These are phyloP conservation scores for Crotalus viridis DNA, from an alignment of 2,113 vertebrate species.

Conservation along the genomic window DNA sequence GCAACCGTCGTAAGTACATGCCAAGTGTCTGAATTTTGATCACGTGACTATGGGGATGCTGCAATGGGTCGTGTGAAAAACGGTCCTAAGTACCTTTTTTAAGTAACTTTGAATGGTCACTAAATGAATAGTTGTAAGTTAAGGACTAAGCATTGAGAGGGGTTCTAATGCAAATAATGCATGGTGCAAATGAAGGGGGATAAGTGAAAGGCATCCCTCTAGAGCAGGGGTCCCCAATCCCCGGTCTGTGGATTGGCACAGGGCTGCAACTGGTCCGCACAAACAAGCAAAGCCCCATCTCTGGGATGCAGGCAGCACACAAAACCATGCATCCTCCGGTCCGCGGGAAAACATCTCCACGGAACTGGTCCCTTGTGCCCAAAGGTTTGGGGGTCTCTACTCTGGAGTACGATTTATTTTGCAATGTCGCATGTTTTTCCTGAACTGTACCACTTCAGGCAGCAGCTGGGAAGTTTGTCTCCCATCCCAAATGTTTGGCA, in stretches of 20 bases:
- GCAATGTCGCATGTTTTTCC: not conserved
- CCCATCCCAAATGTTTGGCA: too few relatives aligned
- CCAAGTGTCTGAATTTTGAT: not conserved
- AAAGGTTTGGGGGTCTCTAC: too few relatives aligned
- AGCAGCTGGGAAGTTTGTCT: not conserved
- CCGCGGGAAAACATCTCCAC: fast-evolving
- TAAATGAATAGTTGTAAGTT: not conserved
- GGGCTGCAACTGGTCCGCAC: too few relatives aligned
- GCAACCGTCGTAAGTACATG: too few relatives aligned
- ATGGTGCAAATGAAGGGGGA: not conserved
- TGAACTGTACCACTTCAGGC: not conserved
- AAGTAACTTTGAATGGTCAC: not conserved
- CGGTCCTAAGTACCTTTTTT: not conserved
- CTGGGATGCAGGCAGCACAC: too few relatives aligned
- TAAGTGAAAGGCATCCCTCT: not conserved
- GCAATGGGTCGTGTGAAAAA: not conserved
- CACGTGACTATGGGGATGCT: not conserved
- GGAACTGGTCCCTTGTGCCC: too few relatives aligned
- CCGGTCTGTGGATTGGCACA: fast-evolving
- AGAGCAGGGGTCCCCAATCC: too few relatives aligned
- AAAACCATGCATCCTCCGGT: too few relatives aligned
- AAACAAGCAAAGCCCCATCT: too few relatives aligned
- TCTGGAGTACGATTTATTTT: too few relatives aligned
- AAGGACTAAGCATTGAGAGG: not conserved
- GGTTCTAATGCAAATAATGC: not conserved